Evolutionary conservation across 2,113 vertebrate species (phyloP).

Genomic region (Carlito syrichta): DNA sequence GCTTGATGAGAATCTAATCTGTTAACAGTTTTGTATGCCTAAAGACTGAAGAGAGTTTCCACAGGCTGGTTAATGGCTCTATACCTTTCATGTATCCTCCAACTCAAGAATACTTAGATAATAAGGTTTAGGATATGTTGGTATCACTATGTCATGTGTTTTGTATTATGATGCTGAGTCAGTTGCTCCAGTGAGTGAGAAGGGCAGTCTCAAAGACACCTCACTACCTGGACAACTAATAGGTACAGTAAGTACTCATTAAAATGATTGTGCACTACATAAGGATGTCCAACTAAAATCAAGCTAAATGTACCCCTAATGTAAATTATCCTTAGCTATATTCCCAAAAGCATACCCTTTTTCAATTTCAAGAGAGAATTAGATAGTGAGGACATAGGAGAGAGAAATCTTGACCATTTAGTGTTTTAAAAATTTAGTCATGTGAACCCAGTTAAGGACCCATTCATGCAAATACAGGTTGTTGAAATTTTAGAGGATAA

Average conservation of each 20-base stretch:
- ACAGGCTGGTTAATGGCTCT: background rate
- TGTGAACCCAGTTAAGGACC: fast-evolving
- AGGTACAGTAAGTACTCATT: background rate
- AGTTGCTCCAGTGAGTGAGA: fast-evolving
- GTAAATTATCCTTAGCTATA: background rate
- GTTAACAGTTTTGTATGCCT: background rate
- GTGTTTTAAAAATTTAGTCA: background rate
- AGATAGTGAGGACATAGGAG: background rate
- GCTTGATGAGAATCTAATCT: background rate
- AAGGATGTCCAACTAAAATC: background rate
- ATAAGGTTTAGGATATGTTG: background rate
- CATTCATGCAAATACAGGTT: fast-evolving
- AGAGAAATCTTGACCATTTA: background rate
- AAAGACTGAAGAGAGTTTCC: background rate
- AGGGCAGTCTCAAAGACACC: background rate
- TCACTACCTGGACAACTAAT: background rate
- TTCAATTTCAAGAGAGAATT: background rate
- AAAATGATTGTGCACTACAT: background rate
- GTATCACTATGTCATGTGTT: background rate
- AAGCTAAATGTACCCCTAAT: background rate
- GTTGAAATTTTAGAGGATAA: background rate
- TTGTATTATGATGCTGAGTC: background rate
- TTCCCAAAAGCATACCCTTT: background rate
- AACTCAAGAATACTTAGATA: background rate
- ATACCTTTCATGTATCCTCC: background rate